These are phyloP conservation scores for Seriola quinqueradiata DNA, from an alignment of 2,113 vertebrate genomes.

Conservation along the genomic window DNA sequence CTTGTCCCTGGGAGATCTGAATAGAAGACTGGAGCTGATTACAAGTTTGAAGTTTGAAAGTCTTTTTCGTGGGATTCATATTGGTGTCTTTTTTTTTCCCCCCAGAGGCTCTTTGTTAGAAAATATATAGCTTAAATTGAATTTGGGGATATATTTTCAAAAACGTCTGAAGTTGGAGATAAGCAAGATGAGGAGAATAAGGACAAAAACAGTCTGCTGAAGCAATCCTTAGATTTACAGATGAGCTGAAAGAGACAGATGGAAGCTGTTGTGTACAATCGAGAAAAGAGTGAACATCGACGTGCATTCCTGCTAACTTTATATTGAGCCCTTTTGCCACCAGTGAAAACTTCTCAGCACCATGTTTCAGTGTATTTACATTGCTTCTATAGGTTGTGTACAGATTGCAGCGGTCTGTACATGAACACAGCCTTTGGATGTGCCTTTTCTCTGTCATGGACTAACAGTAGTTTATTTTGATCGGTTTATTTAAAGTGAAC, in stretches of 20 bases:
- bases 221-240: neutral
- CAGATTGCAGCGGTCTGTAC: neutral
- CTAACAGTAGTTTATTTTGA: neutral
- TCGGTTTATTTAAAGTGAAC: neutral
- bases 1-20: neutral
- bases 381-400: neutral
- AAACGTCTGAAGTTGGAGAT: neutral
- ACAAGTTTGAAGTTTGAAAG: neutral
- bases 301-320: conserved; percentile 11
- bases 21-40: neutral
- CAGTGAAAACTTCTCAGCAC: neutral
- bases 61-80: neutral
- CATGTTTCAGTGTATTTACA: neutral
- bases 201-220: neutral
- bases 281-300: conserved; percentile 15
- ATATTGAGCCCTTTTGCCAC: neutral
- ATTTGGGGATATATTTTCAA: neutral
- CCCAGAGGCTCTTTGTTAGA: neutral
- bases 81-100: neutral
- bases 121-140: conserved; percentile 2
- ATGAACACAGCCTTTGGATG: neutral
- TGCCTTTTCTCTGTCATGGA: neutral
- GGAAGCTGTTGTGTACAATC: conserved; percentile 30
- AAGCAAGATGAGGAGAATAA: neutral
- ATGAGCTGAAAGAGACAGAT: conserved; percentile 35